Percentiles rank a stretch among this genome's conserved stretches.
phyloP scores from a whole-genome alignment of 2,888 invertebrate species.

The Epinotia nisella region DNA sequence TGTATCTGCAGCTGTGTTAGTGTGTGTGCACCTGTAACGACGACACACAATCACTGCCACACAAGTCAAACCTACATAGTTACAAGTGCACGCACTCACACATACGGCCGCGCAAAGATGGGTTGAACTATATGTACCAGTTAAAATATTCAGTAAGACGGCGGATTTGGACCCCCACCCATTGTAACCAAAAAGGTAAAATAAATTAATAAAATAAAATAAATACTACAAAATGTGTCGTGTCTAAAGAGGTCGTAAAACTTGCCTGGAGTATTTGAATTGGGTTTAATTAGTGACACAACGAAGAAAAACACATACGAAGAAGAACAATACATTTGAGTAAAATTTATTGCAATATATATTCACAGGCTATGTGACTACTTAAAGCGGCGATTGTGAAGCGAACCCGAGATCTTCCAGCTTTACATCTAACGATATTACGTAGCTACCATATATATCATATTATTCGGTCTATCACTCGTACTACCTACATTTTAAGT shows the following conservation, averaged over 20 bases:
- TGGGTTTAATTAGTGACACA: neutral
- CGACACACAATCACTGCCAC: no score
- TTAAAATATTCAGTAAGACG: neutral
- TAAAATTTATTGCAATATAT: constrained; percentile 34
- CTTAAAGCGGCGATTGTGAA: constrained; percentile 29
- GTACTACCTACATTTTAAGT: neutral
- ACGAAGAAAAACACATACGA: neutral
- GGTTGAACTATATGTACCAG: no score
- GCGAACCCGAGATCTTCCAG: constrained; percentile 28
- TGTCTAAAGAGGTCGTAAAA: no score
- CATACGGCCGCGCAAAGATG: no score
- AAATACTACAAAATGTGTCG: no score
- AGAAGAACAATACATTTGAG: neutral
- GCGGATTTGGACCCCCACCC: neutral
- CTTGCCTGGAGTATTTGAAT: no score
- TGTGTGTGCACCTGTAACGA: no score
- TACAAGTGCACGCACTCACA: no score
- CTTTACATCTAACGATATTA: constrained; percentile 22
- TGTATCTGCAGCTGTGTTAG: no score
- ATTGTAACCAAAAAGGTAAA: neutral
- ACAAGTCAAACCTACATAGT: no score
- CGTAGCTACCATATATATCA: constrained; percentile 9
- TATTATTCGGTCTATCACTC: neutral
- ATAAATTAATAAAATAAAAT: neutral
- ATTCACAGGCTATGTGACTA: constrained; percentile 34